Conservation (phyloP, 2,113 vertebrate genomes). For the Carollia perspicillata region DNA sequence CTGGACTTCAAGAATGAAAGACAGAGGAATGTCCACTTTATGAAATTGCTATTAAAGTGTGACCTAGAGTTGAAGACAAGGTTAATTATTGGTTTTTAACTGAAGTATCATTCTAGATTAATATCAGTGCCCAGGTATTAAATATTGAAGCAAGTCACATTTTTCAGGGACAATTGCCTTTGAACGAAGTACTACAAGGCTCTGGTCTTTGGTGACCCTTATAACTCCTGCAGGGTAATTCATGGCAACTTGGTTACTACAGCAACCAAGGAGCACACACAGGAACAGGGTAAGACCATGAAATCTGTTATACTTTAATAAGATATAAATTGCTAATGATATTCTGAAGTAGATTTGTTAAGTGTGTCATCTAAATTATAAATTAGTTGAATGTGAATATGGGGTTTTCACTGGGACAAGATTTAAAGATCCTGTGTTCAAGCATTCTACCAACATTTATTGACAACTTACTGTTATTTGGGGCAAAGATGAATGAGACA, state of each 20-base stretch:
- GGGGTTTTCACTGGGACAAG: neutral
- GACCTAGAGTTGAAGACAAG: slow-evolving; percentile 84
- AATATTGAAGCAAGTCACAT: slow-evolving; percentile 88
- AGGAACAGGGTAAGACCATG: slow-evolving; percentile 79
- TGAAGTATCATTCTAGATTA: slow-evolving; percentile 86
- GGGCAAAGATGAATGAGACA: neutral
- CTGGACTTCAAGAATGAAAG: slow-evolving; percentile 82
- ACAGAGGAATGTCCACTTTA: slow-evolving; percentile 88
- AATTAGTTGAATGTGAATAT: slow-evolving; percentile 33
- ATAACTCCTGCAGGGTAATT: slow-evolving; percentile 83
- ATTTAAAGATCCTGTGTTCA: neutral
- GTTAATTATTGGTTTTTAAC: slow-evolving; percentile 90
- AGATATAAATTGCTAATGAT: slow-evolving; percentile 80
- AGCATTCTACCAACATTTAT: neutral
- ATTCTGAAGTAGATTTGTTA: slow-evolving; percentile 76
- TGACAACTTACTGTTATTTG: neutral
- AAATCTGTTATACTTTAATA: slow-evolving; percentile 85
- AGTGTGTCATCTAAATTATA: slow-evolving; percentile 66
- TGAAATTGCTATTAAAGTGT: slow-evolving; percentile 87
- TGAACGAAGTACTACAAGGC: slow-evolving; percentile 90
- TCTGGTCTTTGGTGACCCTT: slow-evolving; percentile 91
- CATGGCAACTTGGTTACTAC: slow-evolving; percentile 87
- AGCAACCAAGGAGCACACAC: slow-evolving; percentile 82
- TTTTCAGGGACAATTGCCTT: slow-evolving; percentile 91
- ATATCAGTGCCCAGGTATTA: slow-evolving; percentile 84